A percentile compares a stretch with the other conserved stretches of the same genome.
Evolutionary conservation across 2,888 invertebrate genomes (phyloP).

Genomic region (Caradrina kadenii): DNA sequence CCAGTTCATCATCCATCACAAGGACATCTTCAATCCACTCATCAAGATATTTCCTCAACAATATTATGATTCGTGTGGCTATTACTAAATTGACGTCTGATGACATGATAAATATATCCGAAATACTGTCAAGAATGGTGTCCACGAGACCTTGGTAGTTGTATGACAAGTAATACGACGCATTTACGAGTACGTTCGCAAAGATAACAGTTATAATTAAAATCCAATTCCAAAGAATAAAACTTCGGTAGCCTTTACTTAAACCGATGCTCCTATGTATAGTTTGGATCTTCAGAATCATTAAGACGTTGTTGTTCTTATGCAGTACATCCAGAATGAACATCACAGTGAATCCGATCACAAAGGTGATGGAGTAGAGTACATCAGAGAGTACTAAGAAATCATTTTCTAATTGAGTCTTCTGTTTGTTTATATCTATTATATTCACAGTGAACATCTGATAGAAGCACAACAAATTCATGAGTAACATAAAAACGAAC

Average conservation of each 20-base stretch:
- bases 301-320: constrained; percentile 23
- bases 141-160: background rate
- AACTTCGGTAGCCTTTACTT: constrained; percentile 2
- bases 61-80: constrained; percentile 14
- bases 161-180: background rate
- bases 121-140: background rate
- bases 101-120: background rate
- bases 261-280: constrained; percentile 27
- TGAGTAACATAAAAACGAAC: background rate
- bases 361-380: background rate
- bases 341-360: background rate
- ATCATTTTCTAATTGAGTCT: background rate
- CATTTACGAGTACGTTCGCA: background rate
- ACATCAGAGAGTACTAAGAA: background rate
- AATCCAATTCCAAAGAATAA: constrained; percentile 43
- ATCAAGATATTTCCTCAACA: constrained; percentile 15
- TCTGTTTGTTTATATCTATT: background rate
- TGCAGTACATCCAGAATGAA: constrained; percentile 17
- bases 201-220: background rate
- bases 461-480: background rate
- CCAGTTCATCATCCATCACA: background rate
- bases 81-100: constrained; percentile 10
- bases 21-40: constrained; percentile 13
- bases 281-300: constrained; percentile 44
- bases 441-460: background rate